phyloP scores from a whole-genome alignment of 1,140 invertebrate genomes.

The Drosophila eugracilis region DNA sequence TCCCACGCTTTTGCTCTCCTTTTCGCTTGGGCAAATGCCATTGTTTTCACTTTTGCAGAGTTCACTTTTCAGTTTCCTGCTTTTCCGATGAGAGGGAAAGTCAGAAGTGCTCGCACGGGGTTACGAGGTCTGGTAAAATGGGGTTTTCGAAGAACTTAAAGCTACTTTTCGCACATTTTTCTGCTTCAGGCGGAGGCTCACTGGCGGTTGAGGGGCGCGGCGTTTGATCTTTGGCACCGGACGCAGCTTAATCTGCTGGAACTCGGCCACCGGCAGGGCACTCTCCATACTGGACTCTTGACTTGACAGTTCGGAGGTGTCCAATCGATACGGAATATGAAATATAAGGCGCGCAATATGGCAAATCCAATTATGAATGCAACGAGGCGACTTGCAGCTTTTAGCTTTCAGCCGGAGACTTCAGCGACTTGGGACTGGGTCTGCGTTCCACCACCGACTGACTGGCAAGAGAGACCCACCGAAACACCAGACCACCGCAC shows the following conservation, averaged over 20 bases:
- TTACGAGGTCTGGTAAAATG: slow-evolving; percentile 11
- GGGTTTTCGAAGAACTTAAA: slow-evolving; percentile 22
- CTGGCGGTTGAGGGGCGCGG: slow-evolving; percentile 68
- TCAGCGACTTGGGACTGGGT: slow-evolving; percentile 53
- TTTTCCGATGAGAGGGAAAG: slow-evolving; percentile 29
- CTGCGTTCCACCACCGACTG: slow-evolving; percentile 68
- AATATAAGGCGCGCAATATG: slow-evolving; percentile 52
- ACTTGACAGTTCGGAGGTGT: slow-evolving; percentile 2
- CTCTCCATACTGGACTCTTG: slow-evolving; percentile 53
- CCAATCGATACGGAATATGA: slow-evolving; percentile 44
- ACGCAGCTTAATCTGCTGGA: slow-evolving; percentile 76
- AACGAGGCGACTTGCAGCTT: slow-evolving; percentile 20
- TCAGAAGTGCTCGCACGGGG: not conserved
- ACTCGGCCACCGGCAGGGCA: slow-evolving; percentile 71
- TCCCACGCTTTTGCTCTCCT: slow-evolving; percentile 31
- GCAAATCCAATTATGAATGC: slow-evolving; percentile 78
- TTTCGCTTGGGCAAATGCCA: slow-evolving; percentile 11
- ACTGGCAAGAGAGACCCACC: slow-evolving; percentile 48
- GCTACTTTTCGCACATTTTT: slow-evolving; percentile 63
- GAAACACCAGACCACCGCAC: slow-evolving; percentile 57
- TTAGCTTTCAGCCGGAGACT: slow-evolving; percentile 10
- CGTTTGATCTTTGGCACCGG: slow-evolving; percentile 79
- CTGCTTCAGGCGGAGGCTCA: slow-evolving; percentile 49
- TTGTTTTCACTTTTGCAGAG: slow-evolving; percentile 42
- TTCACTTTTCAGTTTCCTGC: slow-evolving; percentile 6